phyloP scores from a whole-genome alignment of 2,888 invertebrate genomes.

The Labia minor region DNA sequence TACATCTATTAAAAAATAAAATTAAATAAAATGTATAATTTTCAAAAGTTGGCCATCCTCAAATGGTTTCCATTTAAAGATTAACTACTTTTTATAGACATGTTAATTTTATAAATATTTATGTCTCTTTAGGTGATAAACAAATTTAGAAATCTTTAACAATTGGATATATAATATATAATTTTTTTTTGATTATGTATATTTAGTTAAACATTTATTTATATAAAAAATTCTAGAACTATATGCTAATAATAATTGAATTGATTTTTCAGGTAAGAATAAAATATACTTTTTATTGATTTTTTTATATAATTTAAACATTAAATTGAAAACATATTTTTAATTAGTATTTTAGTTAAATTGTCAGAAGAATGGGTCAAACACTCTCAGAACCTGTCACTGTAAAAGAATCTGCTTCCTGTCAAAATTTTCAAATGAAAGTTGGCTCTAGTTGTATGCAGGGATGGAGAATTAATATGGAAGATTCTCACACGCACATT shows the following conservation, averaged over 20 bases:
- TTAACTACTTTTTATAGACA: neutral
- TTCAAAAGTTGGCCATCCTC: no score
- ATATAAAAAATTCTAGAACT: neutral
- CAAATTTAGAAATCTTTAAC: neutral
- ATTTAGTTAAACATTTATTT: neutral
- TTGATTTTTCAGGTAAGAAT: neutral
- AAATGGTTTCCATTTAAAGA: no score
- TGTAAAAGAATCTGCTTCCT: slow-evolving; percentile 70
- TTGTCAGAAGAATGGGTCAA: slow-evolving; percentile 68
- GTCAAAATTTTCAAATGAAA: slow-evolving; percentile 55
- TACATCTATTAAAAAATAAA: no score
- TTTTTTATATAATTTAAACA: neutral
- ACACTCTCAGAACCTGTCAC: slow-evolving; percentile 95
- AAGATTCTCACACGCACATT: slow-evolving; percentile 96
- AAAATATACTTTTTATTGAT: neutral
- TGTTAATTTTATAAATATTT: slow-evolving; percentile 5
- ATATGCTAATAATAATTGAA: neutral
- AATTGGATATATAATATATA: neutral
- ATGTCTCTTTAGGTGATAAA: neutral
- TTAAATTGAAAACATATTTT: neutral
- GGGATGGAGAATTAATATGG: slow-evolving; percentile 99
- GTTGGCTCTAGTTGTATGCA: slow-evolving; percentile 99
- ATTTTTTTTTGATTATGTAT: slow-evolving; percentile 9
- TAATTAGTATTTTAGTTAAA: slow-evolving; percentile 16
- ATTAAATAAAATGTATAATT: no score